Percentiles rank a stretch among this genome's conserved stretches.
phyloP scores from a whole-genome alignment of 2,888 invertebrate genomes.

The Nysson spinosus region DNA sequence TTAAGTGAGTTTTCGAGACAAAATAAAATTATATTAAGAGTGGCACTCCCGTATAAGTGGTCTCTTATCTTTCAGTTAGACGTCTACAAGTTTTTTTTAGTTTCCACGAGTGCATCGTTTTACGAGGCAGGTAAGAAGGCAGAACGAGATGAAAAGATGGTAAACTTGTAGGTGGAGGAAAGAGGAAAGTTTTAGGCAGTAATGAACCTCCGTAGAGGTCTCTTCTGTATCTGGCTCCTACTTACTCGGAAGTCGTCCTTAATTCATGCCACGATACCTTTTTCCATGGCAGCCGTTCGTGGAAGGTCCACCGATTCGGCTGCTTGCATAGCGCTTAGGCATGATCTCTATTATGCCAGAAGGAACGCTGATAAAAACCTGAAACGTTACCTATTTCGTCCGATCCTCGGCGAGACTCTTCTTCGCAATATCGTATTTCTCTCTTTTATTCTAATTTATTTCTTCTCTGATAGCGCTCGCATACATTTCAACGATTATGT shows the following conservation, averaged over 20 bases:
- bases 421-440: not conserved
- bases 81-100: constrained; percentile 2
- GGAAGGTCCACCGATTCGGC: constrained; percentile 52
- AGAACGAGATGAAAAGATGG: constrained; percentile 9
- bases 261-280: constrained; percentile 64
- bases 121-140: not conserved
- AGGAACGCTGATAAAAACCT: constrained; percentile 39
- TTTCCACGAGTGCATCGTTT: not conserved
- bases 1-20: not conserved
- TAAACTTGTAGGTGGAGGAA: constrained; percentile 6
- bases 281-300: constrained; percentile 52
- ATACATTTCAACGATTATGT: no score
- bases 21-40: not conserved
- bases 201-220: constrained; percentile 39
- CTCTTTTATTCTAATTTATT: not conserved
- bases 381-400: constrained; percentile 52
- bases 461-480: constrained; percentile 5
- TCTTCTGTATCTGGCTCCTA: constrained; percentile 31
- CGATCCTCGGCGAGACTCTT: constrained; percentile 19
- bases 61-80: constrained; percentile 1
- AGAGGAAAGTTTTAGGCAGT: constrained; percentile 23
- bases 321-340: constrained; percentile 45
- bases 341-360: constrained; percentile 54
- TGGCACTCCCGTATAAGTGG: not conserved
- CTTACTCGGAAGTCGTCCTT: constrained; percentile 66